These are phyloP conservation scores for Eupelmus urozonus DNA, from an alignment of 2,888 invertebrate genomes.

Conservation along the genomic window DNA sequence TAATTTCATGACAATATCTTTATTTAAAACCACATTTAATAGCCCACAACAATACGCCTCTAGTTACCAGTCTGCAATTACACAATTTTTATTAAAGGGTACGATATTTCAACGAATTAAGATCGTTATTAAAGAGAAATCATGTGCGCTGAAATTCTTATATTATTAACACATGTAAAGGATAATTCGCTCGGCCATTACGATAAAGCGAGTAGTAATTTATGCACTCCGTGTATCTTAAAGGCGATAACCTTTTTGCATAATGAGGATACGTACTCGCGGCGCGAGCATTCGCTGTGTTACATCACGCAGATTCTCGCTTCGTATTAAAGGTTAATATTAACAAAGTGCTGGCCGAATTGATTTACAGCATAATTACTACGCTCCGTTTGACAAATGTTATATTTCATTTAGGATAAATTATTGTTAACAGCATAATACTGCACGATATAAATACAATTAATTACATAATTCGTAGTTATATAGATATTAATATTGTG, in stretches of 20 bases:
- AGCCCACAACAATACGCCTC: too few relatives aligned
- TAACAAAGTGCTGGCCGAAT: conserved; percentile 19
- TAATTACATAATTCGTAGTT: too few relatives aligned
- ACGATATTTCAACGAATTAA: conserved; percentile 9
- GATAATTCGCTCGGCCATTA: conserved; percentile 50
- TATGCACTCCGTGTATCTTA: conserved; percentile 54
- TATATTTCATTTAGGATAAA: too few relatives aligned
- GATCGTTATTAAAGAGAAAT: conserved; percentile 19
- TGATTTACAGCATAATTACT: conserved; percentile 38
- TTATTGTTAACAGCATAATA: too few relatives aligned
- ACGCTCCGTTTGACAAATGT: conserved; percentile 10
- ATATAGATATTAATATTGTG: too few relatives aligned
- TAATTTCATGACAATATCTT: too few relatives aligned
- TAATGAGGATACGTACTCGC: conserved; percentile 51
- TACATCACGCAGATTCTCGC: conserved; percentile 50
- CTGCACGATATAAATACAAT: too few relatives aligned
- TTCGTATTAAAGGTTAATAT: conserved; percentile 28
- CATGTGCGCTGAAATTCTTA: conserved; percentile 8
- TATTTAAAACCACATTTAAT: too few relatives aligned
- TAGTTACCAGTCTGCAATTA: too few relatives aligned
- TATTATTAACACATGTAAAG: conserved; percentile 48
- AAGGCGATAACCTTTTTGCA: conserved; percentile 57
- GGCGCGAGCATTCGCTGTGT: conserved; percentile 26
- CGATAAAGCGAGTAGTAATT: conserved; percentile 47
- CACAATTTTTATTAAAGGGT: background rate